A percentile compares a stretch with the other conserved stretches of the same genome.
phyloP scores from a whole-genome alignment of 2,113 vertebrate genomes.

The Fulmarus glacialis region DNA sequence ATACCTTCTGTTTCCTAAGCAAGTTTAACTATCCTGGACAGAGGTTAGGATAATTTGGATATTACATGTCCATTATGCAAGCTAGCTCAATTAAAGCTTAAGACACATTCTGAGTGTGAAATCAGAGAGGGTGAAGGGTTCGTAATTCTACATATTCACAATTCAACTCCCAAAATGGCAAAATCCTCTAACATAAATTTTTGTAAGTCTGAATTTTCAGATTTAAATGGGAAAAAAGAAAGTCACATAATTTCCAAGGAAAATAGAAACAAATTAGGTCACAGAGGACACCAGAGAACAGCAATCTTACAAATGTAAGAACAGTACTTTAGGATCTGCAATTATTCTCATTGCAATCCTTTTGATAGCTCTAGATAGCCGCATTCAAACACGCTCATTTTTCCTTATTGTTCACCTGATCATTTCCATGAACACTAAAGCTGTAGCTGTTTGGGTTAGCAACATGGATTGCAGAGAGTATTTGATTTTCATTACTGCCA shows the following conservation, averaged over 20 bases:
- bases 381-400: not conserved
- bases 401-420: not conserved
- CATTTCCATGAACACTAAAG: not conserved
- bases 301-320: not conserved
- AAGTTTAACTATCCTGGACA: not conserved
- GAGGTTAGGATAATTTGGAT: not conserved
- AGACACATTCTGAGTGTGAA: not conserved
- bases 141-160: not conserved
- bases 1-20: not conserved
- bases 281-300: not conserved
- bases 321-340: not conserved
- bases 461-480: not conserved
- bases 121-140: not conserved
- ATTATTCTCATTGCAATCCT: not conserved
- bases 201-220: not conserved
- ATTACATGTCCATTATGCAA: not conserved
- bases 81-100: not conserved
- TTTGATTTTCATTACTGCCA: conserved; percentile 1
- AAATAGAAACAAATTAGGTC: not conserved
- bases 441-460: not conserved
- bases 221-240: not conserved
- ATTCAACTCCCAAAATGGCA: not conserved
- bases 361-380: accelerated
- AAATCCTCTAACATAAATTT: not conserved
- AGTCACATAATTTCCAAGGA: not conserved